Base-by-base conservation (phyloP, 2,113 vertebrate species). In the Cyanistes caeruleus region DNA sequence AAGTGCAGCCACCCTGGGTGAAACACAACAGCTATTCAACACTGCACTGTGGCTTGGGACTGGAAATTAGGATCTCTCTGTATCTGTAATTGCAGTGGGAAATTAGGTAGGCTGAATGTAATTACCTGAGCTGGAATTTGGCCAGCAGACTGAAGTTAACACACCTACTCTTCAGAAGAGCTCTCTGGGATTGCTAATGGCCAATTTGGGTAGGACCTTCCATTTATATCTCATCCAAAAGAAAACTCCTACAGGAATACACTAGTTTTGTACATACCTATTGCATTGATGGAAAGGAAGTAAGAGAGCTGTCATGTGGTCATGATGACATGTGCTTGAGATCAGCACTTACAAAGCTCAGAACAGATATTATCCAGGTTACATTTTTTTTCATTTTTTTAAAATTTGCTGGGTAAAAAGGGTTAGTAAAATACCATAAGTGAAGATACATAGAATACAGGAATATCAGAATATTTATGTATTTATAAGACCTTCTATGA, bases 61-160 rank as follows among this genome's bases (percentile, higher is more conserved):
- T 78, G 58, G 87, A 95, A 97, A 96, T 92, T 91, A 95, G 83
- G 73, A 84, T 83, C 58, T 87, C 72, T 91, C 89, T 90, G 53
- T 94, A 93, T 93, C 93, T 93, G 93, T 97, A 97, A 96, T 96
- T 97, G 96, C 91, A 96, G 78, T 80, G 93, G 93, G 93, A 97
- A 96, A 97, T 96, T 94, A 96, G 84, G 90, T 96, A 90, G 93
- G 93, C 87, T 95, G 90, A 95, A 90, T 95, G 93, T 91, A 96
- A 96, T 97, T 97, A 95, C 95, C 94, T 96, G 91, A 87, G 70
- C 78, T 96, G 93, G 94, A 97, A 90, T 96, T 93, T 90, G 93
- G 67, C 96, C 93, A 96, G 91, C 70, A 96, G 89, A 95, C 84
- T 76, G 28, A 94, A 91, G 84, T 93, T 97, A 96, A 83, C 84